These are phyloP conservation scores for Oncorhynchus kisutch DNA, from an alignment of 2,113 vertebrate genomes.

Conservation along the genomic window DNA sequence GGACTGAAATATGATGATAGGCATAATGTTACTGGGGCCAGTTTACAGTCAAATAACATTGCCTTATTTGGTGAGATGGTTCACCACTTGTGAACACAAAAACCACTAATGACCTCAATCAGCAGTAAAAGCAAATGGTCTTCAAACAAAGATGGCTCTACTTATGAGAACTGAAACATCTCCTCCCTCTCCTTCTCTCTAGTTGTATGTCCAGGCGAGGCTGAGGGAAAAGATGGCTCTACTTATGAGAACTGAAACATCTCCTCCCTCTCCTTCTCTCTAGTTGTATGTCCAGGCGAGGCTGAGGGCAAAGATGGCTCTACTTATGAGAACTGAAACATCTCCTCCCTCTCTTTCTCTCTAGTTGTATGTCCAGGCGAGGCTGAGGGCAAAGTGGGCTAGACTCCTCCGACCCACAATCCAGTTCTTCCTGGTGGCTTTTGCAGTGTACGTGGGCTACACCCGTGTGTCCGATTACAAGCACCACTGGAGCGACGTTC, in stretches of 20 bases:
- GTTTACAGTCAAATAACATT: not conserved
- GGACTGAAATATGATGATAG: no score
- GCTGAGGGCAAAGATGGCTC: conserved; percentile 60
- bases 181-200: no score
- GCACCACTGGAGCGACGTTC: conserved; percentile 96
- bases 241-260: not conserved
- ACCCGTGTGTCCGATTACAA: conserved; percentile 93
- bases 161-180: not conserved
- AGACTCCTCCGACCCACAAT: conserved; percentile 88
- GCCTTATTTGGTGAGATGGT: conserved; percentile 3
- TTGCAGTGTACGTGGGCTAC: conserved; percentile 93
- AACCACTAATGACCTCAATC: conserved; percentile 4
- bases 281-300: conserved; percentile 92
- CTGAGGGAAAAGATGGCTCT: no score
- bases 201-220: no score
- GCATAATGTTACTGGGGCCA: not conserved
- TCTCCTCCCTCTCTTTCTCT: not conserved
- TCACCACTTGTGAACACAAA: not conserved
- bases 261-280: not conserved
- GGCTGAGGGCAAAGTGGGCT: conserved; percentile 85
- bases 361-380: conserved; percentile 90
- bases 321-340: not conserved
- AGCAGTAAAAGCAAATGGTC: not conserved
- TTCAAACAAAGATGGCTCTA: not conserved
- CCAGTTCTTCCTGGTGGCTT: conserved; percentile 92